Percentiles rank a stretch among this genome's conserved stretches.
These are phyloP conservation scores for Sciurus carolinensis DNA, from an alignment of 2,797 vertebrate species.

Conservation along the genomic window DNA sequence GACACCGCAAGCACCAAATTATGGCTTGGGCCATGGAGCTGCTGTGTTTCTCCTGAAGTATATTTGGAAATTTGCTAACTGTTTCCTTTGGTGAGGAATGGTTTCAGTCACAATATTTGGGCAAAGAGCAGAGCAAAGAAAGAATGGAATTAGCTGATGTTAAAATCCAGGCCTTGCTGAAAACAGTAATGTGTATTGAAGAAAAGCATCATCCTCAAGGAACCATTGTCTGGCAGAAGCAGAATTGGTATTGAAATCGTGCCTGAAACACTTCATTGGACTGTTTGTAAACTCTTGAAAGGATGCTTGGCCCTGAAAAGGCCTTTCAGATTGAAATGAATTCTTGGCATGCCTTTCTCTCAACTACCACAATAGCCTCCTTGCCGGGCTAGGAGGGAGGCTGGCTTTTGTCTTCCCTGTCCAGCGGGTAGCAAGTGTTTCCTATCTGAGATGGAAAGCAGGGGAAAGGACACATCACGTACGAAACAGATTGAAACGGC, in stretches of 20 bases:
- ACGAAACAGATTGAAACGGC: neutral
- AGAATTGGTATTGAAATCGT: constrained; percentile 71
- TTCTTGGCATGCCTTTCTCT: constrained; percentile 66
- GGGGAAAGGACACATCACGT: neutral
- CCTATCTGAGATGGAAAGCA: neutral
- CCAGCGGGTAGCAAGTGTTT: neutral
- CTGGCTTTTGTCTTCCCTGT: constrained; percentile 61
- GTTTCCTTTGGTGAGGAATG: constrained; percentile 78
- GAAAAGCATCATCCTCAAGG: constrained; percentile 58
- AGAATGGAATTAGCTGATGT: constrained; percentile 66
- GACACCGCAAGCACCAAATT: neutral
- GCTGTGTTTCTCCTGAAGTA: constrained; percentile 36
- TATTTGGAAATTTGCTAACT: constrained; percentile 72
- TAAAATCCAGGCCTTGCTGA: constrained; percentile 69
- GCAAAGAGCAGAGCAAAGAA: constrained; percentile 76
- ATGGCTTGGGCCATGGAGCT: neutral
- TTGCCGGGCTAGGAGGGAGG: constrained; percentile 13
- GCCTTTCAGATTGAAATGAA: constrained; percentile 66
- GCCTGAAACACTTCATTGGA: constrained; percentile 59
- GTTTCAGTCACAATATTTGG: constrained; percentile 84
- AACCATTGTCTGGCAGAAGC: constrained; percentile 41
- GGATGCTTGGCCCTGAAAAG: constrained; percentile 63
- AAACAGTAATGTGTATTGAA: constrained; percentile 67
- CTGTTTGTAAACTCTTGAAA: constrained; percentile 71
- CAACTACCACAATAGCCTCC: neutral